Percentiles rank a stretch among this genome's conserved stretches.
These are phyloP conservation scores for Solenodon paradoxus DNA, from an alignment of 2,113 vertebrate genomes.

Conservation along the genomic window DNA sequence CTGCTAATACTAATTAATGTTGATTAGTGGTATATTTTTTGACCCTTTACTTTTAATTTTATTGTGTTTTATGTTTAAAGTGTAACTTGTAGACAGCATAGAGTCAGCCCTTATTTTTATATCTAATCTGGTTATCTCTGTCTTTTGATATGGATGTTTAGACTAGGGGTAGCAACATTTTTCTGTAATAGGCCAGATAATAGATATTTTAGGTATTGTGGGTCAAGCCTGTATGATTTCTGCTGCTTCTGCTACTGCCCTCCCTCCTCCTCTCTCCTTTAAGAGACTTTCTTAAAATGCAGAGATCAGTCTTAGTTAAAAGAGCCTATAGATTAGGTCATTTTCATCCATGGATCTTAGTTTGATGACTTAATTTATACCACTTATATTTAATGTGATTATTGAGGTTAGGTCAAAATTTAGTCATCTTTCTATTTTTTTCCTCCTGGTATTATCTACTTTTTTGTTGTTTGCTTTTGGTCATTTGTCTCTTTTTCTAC, in stretches of 20 bases:
- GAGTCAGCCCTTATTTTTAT: not conserved
- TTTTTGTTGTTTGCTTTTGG: not conserved
- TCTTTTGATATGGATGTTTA: not conserved
- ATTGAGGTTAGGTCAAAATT: not conserved
- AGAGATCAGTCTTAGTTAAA: not conserved
- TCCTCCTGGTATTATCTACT: not conserved
- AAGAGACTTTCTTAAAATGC: not conserved
- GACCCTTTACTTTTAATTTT: not conserved
- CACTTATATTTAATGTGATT: not conserved
- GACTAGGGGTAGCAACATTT: not conserved
- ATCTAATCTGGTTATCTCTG: not conserved
- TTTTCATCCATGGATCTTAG: not conserved
- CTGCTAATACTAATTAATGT: not conserved
- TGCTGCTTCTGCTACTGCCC: not conserved
- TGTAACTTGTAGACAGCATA: not conserved
- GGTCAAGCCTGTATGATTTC: not conserved
- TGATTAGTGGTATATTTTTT: not conserved
- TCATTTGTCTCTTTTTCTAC: not conserved
- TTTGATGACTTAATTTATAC: not conserved
- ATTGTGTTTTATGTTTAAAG: not conserved
- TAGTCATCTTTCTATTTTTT: not conserved
- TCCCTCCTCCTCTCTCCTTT: not conserved
- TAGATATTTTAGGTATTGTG: not conserved
- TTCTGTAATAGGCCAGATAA: not conserved
- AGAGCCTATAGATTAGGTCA: not conserved